A percentile compares a stretch with the other conserved stretches of the same genome.
These are phyloP conservation scores for Vulpes lagopus DNA, from an alignment of 2,113 vertebrate species.

Conservation along the genomic window DNA sequence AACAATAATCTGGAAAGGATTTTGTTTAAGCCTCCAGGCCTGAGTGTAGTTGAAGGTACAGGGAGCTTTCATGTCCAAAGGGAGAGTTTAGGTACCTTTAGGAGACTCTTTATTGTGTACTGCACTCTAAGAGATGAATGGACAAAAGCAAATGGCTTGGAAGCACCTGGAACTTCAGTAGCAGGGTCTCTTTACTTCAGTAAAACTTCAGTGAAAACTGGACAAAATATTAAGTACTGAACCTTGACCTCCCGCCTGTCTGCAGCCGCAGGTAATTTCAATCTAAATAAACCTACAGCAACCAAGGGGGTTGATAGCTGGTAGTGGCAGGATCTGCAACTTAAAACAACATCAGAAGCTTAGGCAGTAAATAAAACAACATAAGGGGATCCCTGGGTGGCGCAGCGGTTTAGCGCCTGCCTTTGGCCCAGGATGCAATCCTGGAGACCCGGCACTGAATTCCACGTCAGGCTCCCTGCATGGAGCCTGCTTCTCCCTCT, in stretches of 20 bases:
- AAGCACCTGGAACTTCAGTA: constrained; percentile 28
- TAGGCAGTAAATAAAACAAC: constrained; percentile 2
- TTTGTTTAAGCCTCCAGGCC: constrained; percentile 8
- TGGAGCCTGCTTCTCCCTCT: too few relatives aligned
- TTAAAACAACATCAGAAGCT: background rate
- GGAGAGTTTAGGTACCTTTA: constrained; percentile 17
- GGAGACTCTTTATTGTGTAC: background rate
- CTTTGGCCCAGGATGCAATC: too few relatives aligned
- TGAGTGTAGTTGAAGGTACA: constrained; percentile 37
- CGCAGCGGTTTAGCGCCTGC: too few relatives aligned
- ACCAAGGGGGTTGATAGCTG: background rate
- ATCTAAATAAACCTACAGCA: background rate
- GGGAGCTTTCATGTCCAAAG: constrained; percentile 24
- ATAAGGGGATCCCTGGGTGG: background rate
- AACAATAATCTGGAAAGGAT: constrained; percentile 56
- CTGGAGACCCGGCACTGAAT: too few relatives aligned
- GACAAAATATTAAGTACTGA: background rate
- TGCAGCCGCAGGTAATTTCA: background rate
- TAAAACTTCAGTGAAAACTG: constrained; percentile 19
- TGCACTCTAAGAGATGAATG: background rate
- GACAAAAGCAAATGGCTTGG: constrained; percentile 52
- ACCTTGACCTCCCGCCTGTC: background rate
- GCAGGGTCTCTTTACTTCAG: background rate
- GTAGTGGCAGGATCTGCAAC: background rate
- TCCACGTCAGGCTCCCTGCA: too few relatives aligned